Conservation (phyloP, 2,113 vertebrate genomes). For the Taxidea taxus region DNA sequence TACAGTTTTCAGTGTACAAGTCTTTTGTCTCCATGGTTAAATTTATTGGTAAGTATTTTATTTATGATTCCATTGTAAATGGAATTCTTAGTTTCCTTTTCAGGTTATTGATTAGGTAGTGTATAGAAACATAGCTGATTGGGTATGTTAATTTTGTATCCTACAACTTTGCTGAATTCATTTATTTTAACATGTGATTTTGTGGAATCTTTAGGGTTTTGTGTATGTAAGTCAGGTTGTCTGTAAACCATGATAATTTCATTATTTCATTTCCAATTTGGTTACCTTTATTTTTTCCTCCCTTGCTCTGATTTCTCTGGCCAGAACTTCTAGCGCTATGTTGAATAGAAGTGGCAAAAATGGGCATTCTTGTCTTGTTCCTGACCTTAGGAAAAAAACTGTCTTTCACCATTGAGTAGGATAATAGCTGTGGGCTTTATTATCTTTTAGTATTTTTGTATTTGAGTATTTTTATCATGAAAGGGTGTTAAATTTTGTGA, state of each 20-base stretch:
- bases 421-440: background rate
- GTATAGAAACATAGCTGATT: background rate
- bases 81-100: background rate
- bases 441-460: background rate
- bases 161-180: background rate
- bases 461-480: background rate
- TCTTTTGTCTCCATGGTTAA: background rate
- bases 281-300: background rate
- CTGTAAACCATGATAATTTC: background rate
- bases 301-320: background rate
- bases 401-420: background rate
- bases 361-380: background rate
- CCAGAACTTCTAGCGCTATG: background rate
- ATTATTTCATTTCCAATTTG: background rate
- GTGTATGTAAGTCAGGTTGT: background rate
- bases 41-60: constrained; percentile 2
- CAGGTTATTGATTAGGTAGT: background rate
- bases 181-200: background rate
- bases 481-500: background rate
- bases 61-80: background rate
- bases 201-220: background rate
- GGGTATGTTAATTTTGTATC: background rate
- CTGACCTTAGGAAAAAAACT: background rate
- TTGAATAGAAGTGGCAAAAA: background rate
- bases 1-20: background rate